These are phyloP conservation scores for Syrista parreyssii DNA, from an alignment of 2,888 invertebrate genomes.

Conservation along the genomic window DNA sequence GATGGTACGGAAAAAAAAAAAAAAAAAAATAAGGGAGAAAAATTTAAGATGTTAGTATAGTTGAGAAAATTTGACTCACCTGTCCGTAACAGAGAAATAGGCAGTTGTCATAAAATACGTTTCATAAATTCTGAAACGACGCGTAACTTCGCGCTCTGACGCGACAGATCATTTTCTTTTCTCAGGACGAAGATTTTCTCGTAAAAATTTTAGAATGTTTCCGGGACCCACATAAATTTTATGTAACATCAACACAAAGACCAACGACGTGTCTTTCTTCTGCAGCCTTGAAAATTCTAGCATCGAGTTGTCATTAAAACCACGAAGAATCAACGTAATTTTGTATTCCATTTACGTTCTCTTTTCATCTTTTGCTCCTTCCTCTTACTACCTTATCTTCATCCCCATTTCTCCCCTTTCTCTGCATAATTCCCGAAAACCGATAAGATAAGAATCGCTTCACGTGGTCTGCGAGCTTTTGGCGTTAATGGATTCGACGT, in stretches of 20 bases:
- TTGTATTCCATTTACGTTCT: background rate
- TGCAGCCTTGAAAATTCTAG: background rate
- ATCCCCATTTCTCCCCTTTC: background rate
- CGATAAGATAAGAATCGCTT: background rate
- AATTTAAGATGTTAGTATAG: background rate
- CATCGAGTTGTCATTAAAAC: background rate
- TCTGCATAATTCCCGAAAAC: background rate
- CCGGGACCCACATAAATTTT: conserved; percentile 32
- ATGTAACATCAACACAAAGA: conserved; percentile 38
- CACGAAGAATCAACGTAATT: background rate
- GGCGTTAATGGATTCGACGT: background rate
- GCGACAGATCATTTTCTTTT: conserved; percentile 33
- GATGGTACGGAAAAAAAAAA: background rate
- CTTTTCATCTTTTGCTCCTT: background rate
- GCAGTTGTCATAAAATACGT: background rate
- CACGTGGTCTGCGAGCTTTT: background rate
- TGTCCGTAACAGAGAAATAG: background rate
- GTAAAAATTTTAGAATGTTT: conserved; percentile 36
- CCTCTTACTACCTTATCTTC: background rate
- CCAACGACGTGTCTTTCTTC: too few species aligned
- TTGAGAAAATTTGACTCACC: background rate
- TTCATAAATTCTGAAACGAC: background rate
- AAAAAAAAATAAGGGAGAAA: background rate
- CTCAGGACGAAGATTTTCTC: conserved; percentile 31
- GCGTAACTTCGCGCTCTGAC: conserved; percentile 5